Conservation (phyloP, 2,113 vertebrate genomes). For the Tenebrosternarchus preto region DNA sequence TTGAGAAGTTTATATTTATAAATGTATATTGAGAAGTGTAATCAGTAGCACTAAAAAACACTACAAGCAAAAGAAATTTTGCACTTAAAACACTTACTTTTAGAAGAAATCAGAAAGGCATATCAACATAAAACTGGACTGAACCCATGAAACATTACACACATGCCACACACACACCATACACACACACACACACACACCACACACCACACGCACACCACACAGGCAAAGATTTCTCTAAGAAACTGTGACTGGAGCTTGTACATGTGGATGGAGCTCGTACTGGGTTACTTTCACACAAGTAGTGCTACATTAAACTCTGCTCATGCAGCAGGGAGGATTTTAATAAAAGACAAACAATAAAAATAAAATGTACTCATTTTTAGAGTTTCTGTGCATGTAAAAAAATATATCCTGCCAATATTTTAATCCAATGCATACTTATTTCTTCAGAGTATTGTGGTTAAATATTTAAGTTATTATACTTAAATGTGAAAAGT, state of each 20-base stretch:
- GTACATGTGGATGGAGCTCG: no score
- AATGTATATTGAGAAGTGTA: no score
- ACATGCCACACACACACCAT: no score
- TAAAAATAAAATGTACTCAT: constrained; percentile 4
- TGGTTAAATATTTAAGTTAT: constrained; percentile 9
- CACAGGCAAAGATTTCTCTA: background rate
- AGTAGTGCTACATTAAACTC: background rate
- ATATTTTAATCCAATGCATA: background rate
- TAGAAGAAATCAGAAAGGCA: no score
- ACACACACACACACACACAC: no score
- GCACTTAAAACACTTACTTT: no score
- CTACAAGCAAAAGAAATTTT: no score
- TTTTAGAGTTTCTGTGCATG: background rate
- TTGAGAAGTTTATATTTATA: no score
- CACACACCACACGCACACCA: no score
- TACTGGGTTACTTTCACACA: background rate
- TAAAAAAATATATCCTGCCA: constrained; percentile 33
- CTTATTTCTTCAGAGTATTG: background rate
- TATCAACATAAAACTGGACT: no score
- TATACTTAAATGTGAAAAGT: background rate
- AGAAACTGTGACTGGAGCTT: background rate
- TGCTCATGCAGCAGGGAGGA: background rate
- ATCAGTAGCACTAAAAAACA: no score
- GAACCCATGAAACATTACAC: background rate
- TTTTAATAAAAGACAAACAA: background rate